These are phyloP conservation scores for Spondyliosoma cantharus DNA, from an alignment of 2,797 vertebrate species.

Conservation along the genomic window DNA sequence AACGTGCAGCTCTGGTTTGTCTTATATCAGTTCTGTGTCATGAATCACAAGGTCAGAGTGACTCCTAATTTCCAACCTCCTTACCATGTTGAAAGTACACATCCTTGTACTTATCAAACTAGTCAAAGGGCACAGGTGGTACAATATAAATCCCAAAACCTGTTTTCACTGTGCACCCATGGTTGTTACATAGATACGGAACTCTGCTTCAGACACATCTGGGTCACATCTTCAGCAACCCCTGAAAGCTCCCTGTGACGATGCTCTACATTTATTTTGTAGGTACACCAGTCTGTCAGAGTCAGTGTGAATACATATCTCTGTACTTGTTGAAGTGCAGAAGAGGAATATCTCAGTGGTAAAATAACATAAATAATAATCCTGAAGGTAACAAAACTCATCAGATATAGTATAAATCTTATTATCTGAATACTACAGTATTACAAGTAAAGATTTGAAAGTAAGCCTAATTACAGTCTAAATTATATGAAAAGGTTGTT, in stretches of 20 bases:
- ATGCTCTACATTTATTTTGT: not conserved
- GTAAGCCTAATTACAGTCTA: not conserved
- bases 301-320: not conserved
- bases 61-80: not conserved
- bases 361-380: not conserved
- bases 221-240: slow-evolving; percentile 7
- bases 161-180: not conserved
- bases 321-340: not conserved
- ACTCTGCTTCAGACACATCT: not conserved
- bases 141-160: not conserved
- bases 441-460: not conserved
- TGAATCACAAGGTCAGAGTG: slow-evolving; percentile 2
- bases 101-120: not conserved
- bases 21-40: not conserved
- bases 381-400: not conserved
- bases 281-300: not conserved
- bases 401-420: not conserved
- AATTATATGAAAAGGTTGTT: not conserved
- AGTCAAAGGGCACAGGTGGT: not conserved
- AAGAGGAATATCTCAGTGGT: not conserved
- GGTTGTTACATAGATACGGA: not conserved
- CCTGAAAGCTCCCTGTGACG: not conserved
- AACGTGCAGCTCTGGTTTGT: not conserved
- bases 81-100: not conserved
- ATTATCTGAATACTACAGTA: not conserved